phyloP scores from a whole-genome alignment of 1,140 invertebrate genomes.

The Bombus waltoni region DNA sequence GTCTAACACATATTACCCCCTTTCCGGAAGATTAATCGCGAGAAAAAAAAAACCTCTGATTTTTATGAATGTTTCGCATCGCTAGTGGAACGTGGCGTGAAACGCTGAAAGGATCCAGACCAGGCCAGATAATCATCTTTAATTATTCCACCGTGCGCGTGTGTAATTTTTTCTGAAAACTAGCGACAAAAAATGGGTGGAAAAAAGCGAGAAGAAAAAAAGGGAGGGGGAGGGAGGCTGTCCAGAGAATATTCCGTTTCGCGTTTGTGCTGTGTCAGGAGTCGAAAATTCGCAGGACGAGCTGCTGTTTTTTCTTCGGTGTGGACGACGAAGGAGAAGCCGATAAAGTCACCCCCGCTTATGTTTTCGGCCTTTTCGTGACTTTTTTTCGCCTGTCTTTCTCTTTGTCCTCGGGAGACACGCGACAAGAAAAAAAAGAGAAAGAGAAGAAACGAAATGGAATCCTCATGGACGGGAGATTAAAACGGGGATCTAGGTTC shows the following conservation, averaged over 20 bases:
- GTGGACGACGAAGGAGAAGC: conserved; percentile 37
- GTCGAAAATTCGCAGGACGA: neutral
- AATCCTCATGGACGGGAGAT: conserved; percentile 7
- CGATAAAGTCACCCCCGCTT: conserved; percentile 43
- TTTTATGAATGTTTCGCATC: conserved; percentile 17
- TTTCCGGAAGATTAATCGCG: conserved; percentile 13
- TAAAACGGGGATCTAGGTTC: conserved; percentile 30
- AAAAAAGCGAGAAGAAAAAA: neutral
- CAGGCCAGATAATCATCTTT: conserved; percentile 61
- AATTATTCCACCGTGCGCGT: conserved; percentile 41
- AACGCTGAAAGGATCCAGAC: conserved; percentile 42
- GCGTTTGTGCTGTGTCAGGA: conserved; percentile 7
- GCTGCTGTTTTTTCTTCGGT: conserved; percentile 31
- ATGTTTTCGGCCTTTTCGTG: conserved; percentile 16
- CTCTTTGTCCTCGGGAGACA: conserved; percentile 20
- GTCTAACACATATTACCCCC: neutral
- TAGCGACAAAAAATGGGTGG: neutral
- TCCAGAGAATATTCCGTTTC: neutral
- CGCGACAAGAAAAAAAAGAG: neutral
- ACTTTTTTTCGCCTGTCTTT: conserved; percentile 7
- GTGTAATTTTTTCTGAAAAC: conserved; percentile 42
- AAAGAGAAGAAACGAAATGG: neutral
- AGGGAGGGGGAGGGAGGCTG: neutral
- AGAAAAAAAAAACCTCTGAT: neutral
- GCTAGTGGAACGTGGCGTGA: neutral